A percentile compares a stretch with the other conserved stretches of the same genome.
These are phyloP conservation scores for Scolopax mira DNA, from an alignment of 2,113 vertebrate genomes.

Conservation along the genomic window DNA sequence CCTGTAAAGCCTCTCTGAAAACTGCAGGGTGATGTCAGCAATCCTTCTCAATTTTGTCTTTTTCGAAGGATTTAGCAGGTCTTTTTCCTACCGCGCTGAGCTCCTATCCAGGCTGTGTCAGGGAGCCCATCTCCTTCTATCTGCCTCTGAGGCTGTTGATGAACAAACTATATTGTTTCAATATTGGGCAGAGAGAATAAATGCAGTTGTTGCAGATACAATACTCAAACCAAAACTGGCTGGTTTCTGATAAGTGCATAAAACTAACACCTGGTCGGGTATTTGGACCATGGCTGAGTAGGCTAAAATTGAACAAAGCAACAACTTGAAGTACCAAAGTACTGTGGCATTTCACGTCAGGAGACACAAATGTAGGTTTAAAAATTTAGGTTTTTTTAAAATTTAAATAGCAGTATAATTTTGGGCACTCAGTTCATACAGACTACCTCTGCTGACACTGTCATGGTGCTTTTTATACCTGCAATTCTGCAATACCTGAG, in stretches of 20 bases:
- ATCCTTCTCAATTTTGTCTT: background rate
- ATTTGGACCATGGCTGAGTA: background rate
- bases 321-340: background rate
- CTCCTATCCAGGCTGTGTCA: background rate
- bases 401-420: background rate
- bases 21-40: background rate
- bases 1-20: background rate
- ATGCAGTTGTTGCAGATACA: background rate
- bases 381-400: background rate
- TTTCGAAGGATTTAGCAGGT: background rate
- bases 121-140: background rate
- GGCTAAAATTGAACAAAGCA: background rate
- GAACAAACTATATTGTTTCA: background rate
- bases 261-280: too few species aligned
- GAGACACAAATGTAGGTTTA: background rate
- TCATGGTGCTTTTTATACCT: background rate
- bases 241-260: background rate
- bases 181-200: background rate
- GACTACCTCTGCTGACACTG: background rate
- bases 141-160: background rate
- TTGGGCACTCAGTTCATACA: background rate
- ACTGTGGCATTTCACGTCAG: background rate
- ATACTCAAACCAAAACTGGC: fast-evolving
- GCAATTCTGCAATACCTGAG: background rate
- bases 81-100: background rate